Evolutionary conservation across 1,140 invertebrate species (phyloP).

Genomic region (Panagrolaimus sp.): DNA sequence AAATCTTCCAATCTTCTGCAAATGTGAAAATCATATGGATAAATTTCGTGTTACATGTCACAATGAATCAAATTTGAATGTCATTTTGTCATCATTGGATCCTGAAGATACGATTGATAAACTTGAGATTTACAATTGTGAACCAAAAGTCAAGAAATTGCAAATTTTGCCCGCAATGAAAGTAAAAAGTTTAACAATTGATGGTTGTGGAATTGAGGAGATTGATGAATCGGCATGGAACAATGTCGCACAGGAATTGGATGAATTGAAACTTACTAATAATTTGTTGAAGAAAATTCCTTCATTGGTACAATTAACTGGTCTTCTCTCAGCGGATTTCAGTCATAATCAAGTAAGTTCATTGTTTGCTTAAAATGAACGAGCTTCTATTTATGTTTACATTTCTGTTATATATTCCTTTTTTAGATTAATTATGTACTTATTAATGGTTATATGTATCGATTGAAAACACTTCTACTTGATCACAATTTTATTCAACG

Average conservation of each 20-base stretch:
- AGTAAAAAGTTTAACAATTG: slow-evolving; percentile 35
- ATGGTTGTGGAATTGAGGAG: slow-evolving; percentile 29
- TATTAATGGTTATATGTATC: slow-evolving; percentile 21
- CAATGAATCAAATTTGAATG: background rate
- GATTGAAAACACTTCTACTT: slow-evolving; percentile 42
- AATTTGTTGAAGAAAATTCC: slow-evolving; percentile 36
- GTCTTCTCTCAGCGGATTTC: slow-evolving; percentile 38
- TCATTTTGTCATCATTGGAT: background rate
- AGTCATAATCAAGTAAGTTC: slow-evolving; percentile 35
- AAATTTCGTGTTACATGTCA: background rate
- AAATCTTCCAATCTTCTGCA: background rate
- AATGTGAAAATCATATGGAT: slow-evolving; percentile 3
- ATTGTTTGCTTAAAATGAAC: no score
- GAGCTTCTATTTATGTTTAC: no score
- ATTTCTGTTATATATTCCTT: no score
- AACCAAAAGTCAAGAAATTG: background rate
- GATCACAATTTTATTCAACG: slow-evolving; percentile 44
- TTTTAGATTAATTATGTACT: no score
- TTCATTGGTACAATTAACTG: slow-evolving; percentile 26
- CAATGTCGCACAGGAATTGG: slow-evolving; percentile 26
- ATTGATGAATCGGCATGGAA: slow-evolving; percentile 32
- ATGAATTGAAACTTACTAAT: slow-evolving; percentile 39
- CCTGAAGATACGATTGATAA: slow-evolving; percentile 4
- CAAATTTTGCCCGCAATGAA: background rate
- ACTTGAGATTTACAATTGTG: background rate